Evolutionary conservation across 1,140 invertebrate genomes (phyloP), one percentile per base, ranked within the genome.

Genomic region (Drosophila nigromelanica): DNA sequence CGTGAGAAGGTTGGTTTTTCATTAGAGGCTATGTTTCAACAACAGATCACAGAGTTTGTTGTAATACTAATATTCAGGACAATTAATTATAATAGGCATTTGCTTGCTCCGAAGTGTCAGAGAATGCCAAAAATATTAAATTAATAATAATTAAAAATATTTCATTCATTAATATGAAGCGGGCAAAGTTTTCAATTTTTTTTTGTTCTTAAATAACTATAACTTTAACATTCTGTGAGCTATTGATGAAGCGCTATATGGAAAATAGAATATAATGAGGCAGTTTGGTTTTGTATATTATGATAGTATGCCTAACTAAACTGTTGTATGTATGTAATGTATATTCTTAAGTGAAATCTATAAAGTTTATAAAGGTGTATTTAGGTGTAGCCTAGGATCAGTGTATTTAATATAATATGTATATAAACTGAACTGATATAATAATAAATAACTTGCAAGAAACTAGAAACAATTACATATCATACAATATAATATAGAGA

Each of bases 401-500:
- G 43, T 61, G 56, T 61, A 12, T 73, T 11, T 50, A 3, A 27
- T 52, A 45, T 37, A 33, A 10, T 45, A 39, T 43, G 21, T 58
- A 39, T 51, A 42, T 68, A 60, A 54, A 52, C 24, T 45, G 54
- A 52, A 61, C 55, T 70, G 58, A 54, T n/a, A 40, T 43, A 50
- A 68, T 60, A 48, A 58, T 72, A 59, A 69, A 58, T 63, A 87
- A 64, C 56, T 86, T 86, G 83, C 82, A 86, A 60, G 48, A 21
- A 85, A 86, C 70, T 42, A 79, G 47, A 87, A 51, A 78, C 68
- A 64, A 70, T 68, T 50, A 76, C 71, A 86, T 61, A 63, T 74
- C 70, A 77, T 76, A 86, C 83, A 82, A 47, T 70, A 75, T 62
- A 27, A 15, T 52, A 66, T 50, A 51, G 43, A 7, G 27, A 27